phyloP scores from a whole-genome alignment of 2,113 vertebrate species.

The Nipponia nippon region DNA sequence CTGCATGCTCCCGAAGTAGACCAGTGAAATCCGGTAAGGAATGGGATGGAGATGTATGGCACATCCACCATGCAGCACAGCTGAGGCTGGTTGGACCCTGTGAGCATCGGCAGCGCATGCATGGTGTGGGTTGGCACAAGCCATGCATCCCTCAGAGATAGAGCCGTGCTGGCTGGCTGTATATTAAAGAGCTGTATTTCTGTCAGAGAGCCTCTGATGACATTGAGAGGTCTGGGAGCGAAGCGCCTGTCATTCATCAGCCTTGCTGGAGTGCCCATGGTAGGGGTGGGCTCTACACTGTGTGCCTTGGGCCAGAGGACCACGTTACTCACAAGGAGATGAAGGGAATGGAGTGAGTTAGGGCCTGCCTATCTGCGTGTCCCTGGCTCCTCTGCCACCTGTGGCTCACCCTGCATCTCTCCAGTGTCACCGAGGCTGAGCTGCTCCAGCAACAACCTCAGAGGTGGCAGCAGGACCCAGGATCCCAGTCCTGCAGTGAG shows the following conservation, averaged over 20 bases:
- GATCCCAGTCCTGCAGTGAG: neutral
- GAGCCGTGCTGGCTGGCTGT: neutral
- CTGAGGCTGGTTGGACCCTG: neutral
- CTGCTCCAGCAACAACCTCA: neutral
- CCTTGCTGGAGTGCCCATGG: neutral
- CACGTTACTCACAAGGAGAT: neutral
- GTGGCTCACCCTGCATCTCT: neutral
- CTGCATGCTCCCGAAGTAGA: neutral
- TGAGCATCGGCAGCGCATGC: fast-evolving
- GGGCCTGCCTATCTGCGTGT: fast-evolving
- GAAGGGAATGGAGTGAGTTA: fast-evolving
- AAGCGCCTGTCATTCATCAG: neutral
- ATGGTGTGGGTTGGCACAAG: neutral
- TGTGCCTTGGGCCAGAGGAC: neutral
- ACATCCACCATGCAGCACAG: too few relatives aligned
- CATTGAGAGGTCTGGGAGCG: neutral
- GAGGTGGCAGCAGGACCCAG: neutral
- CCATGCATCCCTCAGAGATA: neutral
- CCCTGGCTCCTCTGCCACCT: neutral
- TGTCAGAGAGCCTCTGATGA: neutral
- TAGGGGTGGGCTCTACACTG: neutral
- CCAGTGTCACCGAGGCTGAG: fast-evolving
- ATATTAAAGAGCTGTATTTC: neutral
- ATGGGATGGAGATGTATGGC: fast-evolving
- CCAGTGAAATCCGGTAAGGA: neutral